Evolutionary conservation across 2,888 invertebrate species (phyloP).

Genomic region (Heliconius erato): DNA sequence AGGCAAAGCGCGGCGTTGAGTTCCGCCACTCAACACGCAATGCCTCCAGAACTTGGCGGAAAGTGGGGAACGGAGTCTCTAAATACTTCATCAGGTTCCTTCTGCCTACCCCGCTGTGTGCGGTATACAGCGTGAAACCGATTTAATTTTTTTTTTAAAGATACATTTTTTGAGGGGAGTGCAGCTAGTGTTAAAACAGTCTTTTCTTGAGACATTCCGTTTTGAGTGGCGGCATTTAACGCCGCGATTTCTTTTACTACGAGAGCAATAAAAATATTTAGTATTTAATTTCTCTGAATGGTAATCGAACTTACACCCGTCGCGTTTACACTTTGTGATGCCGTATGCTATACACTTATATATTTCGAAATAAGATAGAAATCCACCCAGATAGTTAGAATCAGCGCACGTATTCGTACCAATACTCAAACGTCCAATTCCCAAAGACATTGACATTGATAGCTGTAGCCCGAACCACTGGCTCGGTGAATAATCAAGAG

Average conservation of each 20-base stretch:
- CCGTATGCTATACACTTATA: background rate
- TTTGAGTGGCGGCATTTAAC: background rate
- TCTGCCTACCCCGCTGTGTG: too few species aligned
- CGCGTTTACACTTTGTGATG: background rate
- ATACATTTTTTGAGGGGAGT: too few species aligned
- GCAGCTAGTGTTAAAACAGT: background rate
- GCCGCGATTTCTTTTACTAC: background rate
- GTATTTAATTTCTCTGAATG: background rate
- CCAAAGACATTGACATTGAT: conserved; percentile 26
- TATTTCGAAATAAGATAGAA: background rate
- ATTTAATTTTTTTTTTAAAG: too few species aligned
- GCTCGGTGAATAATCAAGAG: conserved; percentile 14
- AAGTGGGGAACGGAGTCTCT: too few species aligned
- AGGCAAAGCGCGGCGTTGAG: too few species aligned
- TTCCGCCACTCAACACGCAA: too few species aligned
- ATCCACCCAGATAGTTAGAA: conserved; percentile 2
- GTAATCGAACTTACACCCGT: background rate
- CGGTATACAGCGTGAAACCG: too few species aligned
- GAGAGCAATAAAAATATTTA: background rate
- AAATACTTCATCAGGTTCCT: too few species aligned
- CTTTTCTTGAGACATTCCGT: background rate
- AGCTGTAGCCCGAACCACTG: conserved; percentile 16
- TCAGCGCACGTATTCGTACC: conserved; percentile 10
- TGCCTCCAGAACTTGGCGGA: too few species aligned
- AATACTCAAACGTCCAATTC: conserved; percentile 23